Base-by-base conservation (phyloP, 2,797 vertebrate species). In the Enteromius trimaculatus region DNA sequence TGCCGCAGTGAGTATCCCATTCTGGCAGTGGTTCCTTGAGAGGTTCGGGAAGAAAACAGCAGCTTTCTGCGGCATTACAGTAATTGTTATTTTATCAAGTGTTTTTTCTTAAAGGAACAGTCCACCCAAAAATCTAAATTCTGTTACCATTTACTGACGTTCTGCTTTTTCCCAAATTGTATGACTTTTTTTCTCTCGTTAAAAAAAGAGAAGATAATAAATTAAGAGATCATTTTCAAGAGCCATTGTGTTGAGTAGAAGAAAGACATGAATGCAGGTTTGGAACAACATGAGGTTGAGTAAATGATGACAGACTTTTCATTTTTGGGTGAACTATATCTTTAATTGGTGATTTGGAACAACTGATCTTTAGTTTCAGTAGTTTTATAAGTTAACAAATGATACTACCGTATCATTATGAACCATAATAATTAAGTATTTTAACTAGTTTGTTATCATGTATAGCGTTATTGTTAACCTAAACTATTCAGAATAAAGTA, bases 1-100 rank as follows among this genome's bases (percentile, higher is more conserved):
- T 0, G 97, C 97, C 1, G 95, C 93, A 3, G 92, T 97, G 85
- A 98, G 97, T 79, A 95, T 98, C 85, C 98, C 98, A 0, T 89
- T 98, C 79, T 99, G 98, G 98, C 97, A 99, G 83, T 97, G 97
- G 96, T 96, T 97, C 81, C 94, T 99, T 79, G 93, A 96, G 89
- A 93, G 91, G 88, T 97, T 98, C 88, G 98, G 98, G 47, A 99
- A 99, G 95, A 98, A 95, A 92, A 95, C 92, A 0, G 96, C 97
- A 1, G 97, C 97, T 1, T 96, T 94, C 76, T 96, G 95, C 17
- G 97, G 98, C 75, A 98, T 99, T 92, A 96, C 94, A 9, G 98
- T 98, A 93, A 96, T 95, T 47, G 3, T 79, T 76, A 21, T 29
- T 19, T 74, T 66, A 44, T 13, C 17, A 51, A 21, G 26, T 34